Conservation (phyloP, 2,888 invertebrate genomes). For the Torymus texanus region DNA sequence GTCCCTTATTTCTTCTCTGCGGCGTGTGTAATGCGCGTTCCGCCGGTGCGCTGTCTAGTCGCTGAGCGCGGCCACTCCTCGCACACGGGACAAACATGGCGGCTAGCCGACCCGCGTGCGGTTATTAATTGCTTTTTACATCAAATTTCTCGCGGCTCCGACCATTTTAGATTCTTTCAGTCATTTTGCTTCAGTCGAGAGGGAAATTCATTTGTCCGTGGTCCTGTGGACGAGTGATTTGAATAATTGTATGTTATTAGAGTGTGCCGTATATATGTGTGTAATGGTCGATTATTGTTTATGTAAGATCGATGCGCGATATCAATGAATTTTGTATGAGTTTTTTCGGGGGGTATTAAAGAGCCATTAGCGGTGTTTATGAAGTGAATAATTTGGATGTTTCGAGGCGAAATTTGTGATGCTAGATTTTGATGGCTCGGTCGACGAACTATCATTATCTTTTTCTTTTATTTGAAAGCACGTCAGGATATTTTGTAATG, state of each 20-base stretch:
- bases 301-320: background rate
- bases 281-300: slow-evolving; percentile 4
- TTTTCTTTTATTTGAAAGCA: no score
- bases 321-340: slow-evolving; percentile 22
- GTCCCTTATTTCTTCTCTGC: slow-evolving; percentile 57
- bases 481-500: no score
- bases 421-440: background rate
- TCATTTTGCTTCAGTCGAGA: slow-evolving; percentile 31
- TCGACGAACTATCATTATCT: no score
- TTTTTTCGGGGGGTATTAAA: background rate
- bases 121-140: slow-evolving; percentile 67
- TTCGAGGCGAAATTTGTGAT: background rate
- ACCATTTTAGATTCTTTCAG: slow-evolving; percentile 32
- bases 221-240: slow-evolving; percentile 13
- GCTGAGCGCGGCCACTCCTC: slow-evolving; percentile 60
- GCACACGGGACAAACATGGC: slow-evolving; percentile 30
- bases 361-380: no score
- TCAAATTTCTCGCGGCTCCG: slow-evolving; percentile 57
- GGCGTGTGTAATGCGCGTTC: slow-evolving; percentile 39
- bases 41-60: slow-evolving; percentile 29
- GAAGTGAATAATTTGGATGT: no score
- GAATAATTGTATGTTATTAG: slow-evolving; percentile 32
- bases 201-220: slow-evolving; percentile 26
- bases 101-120: slow-evolving; percentile 57
- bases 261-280: background rate